These are phyloP conservation scores for Platycercus adscitus DNA, from an alignment of 2,113 vertebrate species.

Conservation along the genomic window DNA sequence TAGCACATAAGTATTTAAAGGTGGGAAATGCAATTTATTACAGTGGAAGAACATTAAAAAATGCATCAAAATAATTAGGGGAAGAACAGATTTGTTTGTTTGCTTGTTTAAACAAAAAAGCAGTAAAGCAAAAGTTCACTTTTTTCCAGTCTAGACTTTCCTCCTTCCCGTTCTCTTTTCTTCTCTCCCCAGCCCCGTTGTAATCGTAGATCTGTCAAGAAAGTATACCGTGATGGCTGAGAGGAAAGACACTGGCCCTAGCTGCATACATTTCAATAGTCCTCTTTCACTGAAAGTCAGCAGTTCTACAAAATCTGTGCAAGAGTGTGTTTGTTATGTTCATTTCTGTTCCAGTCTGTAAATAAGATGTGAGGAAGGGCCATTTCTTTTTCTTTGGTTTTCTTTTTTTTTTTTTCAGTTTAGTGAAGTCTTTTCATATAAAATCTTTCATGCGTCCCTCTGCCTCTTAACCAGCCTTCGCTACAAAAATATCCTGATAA, in stretches of 20 bases:
- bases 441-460: not conserved
- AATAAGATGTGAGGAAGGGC: not conserved
- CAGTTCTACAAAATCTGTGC: not conserved
- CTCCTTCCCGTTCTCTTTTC: not conserved
- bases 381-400: not conserved
- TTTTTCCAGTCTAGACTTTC: not conserved
- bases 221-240: not conserved
- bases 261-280: not conserved
- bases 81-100: not conserved
- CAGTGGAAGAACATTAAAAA: not conserved
- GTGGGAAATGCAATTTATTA: not conserved
- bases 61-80: not conserved
- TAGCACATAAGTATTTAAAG: conserved; percentile 12
- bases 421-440: not conserved
- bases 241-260: not conserved
- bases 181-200: not conserved
- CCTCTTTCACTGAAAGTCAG: not conserved
- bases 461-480: not conserved
- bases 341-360: not conserved
- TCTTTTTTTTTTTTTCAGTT: not conserved
- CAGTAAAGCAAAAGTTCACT: not conserved
- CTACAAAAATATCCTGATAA: not conserved
- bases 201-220: not conserved
- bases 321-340: not conserved
- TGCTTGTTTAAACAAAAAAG: not conserved